Evolutionary conservation across 2,888 invertebrate genomes (phyloP), one percentile per base, ranked within the genome.

Genomic region (Chloroclystis v-ata): DNA sequence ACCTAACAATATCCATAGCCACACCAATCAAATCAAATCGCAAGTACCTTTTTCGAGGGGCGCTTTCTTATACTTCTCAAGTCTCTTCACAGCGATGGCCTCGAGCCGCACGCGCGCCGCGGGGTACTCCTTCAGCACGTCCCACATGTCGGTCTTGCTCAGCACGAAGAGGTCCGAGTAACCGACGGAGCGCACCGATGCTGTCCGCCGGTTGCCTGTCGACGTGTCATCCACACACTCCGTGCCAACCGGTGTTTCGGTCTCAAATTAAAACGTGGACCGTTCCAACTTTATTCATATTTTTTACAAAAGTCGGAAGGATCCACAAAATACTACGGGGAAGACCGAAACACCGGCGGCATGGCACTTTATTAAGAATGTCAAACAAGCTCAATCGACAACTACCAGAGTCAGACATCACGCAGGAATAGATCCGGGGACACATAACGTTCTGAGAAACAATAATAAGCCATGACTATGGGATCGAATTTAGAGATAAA

Each of bases 71-170:
- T 98, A 98, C 87, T 98, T 98, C 89, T 98, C 97, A 73, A 99
- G 91, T 79, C 98, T 92, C 89, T 98, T 98, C 70, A 97, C 97
- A 51, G 98, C 98, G 69, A 99, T 98, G 51, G 98, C 96, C 86
- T 98, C 98, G 46, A 99, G 91, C 57, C 98, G 92, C 69, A 98
- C 94, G 81, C 98, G 90, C 55, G 97, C 97, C 13, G 96, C 95
- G 16, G 97, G 97, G 84, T 97, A 97, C 80, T 97, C 97, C 86
- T 98, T 97, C 58, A 97, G 92, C 59, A 99, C 99, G 85, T 98
- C 98, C 98, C 98, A 98, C 95, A 99, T 97, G 90, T 98, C 98
- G 90, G 97, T 97, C 91, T 99, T 99, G 86, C 97, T 97, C 65
- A 99, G 92, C 78, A 98, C 98, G 90, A 99, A 99, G 70, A 99